phyloP scores from a whole-genome alignment of 1,140 invertebrate species.

The Drosophila kepulauana region DNA sequence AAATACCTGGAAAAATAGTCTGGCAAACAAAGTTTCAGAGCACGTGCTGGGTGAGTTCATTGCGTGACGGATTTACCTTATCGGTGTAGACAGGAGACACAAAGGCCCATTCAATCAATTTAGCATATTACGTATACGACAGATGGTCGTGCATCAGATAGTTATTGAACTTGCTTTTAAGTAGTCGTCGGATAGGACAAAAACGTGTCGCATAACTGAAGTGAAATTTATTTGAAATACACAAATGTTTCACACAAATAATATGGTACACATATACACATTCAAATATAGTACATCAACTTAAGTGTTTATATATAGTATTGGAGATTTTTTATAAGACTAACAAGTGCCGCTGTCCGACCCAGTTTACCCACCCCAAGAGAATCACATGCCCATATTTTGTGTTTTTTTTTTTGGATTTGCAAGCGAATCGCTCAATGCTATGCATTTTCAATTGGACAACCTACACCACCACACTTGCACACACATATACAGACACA shows the following conservation, averaged over 20 bases:
- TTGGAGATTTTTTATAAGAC: conserved; percentile 28
- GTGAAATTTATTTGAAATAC: conserved; percentile 38
- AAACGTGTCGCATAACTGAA: conserved; percentile 6
- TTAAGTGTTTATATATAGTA: conserved; percentile 29
- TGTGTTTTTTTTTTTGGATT: not conserved
- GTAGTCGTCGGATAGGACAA: no score
- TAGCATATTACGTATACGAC: conserved; percentile 25
- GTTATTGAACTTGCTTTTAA: not conserved
- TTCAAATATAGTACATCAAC: conserved; percentile 12
- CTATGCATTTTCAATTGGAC: conserved; percentile 69
- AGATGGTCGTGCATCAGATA: not conserved
- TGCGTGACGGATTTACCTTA: conserved; percentile 21
- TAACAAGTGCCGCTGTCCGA: conserved; percentile 71
- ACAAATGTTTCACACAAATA: conserved; percentile 19
- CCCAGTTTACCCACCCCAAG: conserved; percentile 61
- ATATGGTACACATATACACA: conserved; percentile 18
- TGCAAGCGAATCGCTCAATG: conserved; percentile 47
- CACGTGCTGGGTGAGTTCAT: conserved; percentile 12
- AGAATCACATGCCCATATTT: conserved; percentile 36
- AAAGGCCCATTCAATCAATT: conserved; percentile 10
- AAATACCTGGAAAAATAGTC: conserved; percentile 28
- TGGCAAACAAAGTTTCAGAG: not conserved
- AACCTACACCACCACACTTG: conserved; percentile 32
- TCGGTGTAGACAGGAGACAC: conserved; percentile 1
- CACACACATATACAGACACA: not conserved